Base-by-base conservation (phyloP, 2,113 vertebrate species). In the Pelobates fuscus region DNA sequence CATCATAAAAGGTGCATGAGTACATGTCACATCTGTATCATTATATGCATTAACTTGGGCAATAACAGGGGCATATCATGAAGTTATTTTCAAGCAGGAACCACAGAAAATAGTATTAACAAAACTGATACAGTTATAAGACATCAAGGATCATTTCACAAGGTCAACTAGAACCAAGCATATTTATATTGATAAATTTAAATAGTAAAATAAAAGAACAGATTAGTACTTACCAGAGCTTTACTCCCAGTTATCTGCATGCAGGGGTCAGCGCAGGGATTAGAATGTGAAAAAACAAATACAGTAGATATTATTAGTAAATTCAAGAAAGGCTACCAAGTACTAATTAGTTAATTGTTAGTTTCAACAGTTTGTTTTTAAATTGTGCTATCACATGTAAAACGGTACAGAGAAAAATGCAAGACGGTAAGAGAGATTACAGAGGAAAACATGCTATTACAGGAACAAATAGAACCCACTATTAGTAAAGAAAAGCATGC, bases 241-340 rank as follows among this genome's bases (percentile, higher is more conserved):
- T 98, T 99, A 94, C 94, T 98, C 92, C 96, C 97, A 90, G 94
- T 94, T 94, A 98, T 98, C 97, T 99, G 96, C 94, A 98, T 95
- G 93, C 93, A 98, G 94, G 86, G 58, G 92, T 89, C 96, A 95
- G 92, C 91, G 90, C 82, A 94, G 93, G 92, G 86, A 92, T 95
- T 95, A 97, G 91, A 88, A 92, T 93, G 90, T 91, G 83, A 67
- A 89, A 87, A 94, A 86, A 93, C 91, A 95, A 92, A 93, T 93
- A 97, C 84, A 93, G 88, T 89, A 95, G 88, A 93, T 37, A 71
- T 89, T 91, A 92, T 95, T 94, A 96, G 93, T 94, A 94, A 88
- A 88, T 86, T 83, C 88, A 78, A 91, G 86, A 82, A 87, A 82
- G 65, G 81, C 83, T 84, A 88, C 84, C 70, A 49, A 49, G 10